phyloP scores from a whole-genome alignment of 1,140 invertebrate species.

The Caenorhabditis latens region DNA sequence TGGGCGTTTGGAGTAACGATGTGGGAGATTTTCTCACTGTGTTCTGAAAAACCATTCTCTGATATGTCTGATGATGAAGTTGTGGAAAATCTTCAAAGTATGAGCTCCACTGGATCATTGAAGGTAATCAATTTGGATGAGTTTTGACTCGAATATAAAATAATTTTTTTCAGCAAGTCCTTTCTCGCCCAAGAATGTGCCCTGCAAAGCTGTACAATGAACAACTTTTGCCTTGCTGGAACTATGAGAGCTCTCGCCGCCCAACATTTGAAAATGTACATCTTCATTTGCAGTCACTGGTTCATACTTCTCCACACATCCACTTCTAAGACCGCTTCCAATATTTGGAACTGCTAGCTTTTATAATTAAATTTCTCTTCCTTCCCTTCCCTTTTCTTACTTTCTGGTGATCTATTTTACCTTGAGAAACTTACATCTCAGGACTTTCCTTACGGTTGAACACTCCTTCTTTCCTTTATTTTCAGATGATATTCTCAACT shows the following conservation, averaged over 20 bases:
- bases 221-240: conserved; percentile 64
- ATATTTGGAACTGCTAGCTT: not conserved
- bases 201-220: conserved; percentile 63
- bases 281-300: conserved; percentile 62
- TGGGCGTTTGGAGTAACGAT: conserved; percentile 90
- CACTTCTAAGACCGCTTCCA: not conserved
- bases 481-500: not conserved
- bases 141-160: not conserved
- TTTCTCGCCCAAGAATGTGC: conserved; percentile 61
- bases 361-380: not conserved
- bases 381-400: not conserved
- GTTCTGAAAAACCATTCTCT: conserved; percentile 62
- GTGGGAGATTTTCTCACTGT: conserved; percentile 87
- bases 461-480: not conserved
- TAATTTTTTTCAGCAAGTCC: conserved; percentile 58
- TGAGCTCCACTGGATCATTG: conserved; percentile 57
- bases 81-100: conserved; percentile 66
- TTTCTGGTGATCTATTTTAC: conserved; percentile 47
- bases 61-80: conserved; percentile 66
- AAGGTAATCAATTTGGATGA: conserved; percentile 44
- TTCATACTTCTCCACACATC: conserved; percentile 55
- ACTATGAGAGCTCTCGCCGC: conserved; percentile 50
- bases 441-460: conserved; percentile 34
- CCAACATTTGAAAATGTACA: conserved; percentile 61
- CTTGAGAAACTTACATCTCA: conserved; percentile 46